A percentile compares a stretch with the other conserved stretches of the same genome.
phyloP scores from a whole-genome alignment of 2,888 invertebrate genomes.

The Coelinius sp. region DNA sequence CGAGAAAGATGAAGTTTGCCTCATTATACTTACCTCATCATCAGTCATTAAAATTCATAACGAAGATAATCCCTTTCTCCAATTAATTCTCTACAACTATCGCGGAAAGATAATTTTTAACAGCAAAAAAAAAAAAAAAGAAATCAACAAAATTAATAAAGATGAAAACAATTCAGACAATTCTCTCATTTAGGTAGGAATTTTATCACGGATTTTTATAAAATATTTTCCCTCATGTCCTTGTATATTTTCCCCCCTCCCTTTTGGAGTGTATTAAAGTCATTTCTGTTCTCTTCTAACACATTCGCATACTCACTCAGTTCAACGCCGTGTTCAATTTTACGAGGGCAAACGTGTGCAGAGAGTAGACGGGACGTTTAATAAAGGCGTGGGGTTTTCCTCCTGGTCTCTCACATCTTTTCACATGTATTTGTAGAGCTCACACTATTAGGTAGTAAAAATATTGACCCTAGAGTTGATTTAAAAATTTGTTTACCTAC shows the following conservation, averaged over 20 bases:
- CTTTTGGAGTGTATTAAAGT: constrained; percentile 21
- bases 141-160: neutral
- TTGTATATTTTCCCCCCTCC: constrained; percentile 4
- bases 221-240: constrained; percentile 10
- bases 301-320: constrained; percentile 9
- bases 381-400: constrained; percentile 51
- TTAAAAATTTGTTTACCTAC: neutral
- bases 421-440: constrained; percentile 11
- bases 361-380: constrained; percentile 54
- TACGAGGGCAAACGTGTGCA: constrained; percentile 61
- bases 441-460: neutral
- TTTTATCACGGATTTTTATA: neutral
- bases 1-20: too few species aligned
- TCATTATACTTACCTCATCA: too few species aligned
- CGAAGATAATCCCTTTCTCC: too few species aligned
- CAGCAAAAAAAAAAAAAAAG: too few species aligned
- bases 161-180: neutral
- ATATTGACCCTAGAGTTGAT: neutral
- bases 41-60: too few species aligned
- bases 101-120: too few species aligned
- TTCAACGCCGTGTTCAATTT: constrained; percentile 57
- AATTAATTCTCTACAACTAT: too few species aligned
- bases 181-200: constrained; percentile 5
- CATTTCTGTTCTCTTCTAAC: constrained; percentile 8
- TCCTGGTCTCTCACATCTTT: constrained; percentile 24